Conservation (phyloP, 2,797 vertebrate species). For the Acrossocheilus fasciatus region DNA sequence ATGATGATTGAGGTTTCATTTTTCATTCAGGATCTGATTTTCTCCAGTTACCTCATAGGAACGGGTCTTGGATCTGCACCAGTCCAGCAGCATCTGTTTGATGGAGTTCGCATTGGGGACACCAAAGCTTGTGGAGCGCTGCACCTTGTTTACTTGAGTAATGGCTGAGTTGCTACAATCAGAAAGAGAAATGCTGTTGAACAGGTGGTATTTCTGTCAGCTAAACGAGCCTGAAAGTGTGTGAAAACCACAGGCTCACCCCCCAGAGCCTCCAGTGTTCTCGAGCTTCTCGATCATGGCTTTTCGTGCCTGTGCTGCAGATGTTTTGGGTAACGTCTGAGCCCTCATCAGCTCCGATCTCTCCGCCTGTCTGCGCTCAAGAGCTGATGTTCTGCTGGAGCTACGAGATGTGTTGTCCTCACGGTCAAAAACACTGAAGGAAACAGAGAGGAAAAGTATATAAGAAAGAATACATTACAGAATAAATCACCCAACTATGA, state of each 20-base stretch:
- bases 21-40: not conserved
- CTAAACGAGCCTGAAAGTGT: constrained; percentile 9
- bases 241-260: constrained; percentile 72
- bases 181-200: constrained; percentile 3
- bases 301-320: constrained; percentile 89
- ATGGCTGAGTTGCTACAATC: constrained; percentile 70
- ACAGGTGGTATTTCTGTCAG: not conserved
- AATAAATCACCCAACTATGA: not conserved
- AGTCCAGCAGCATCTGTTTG: constrained; percentile 99
- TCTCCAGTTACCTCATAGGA: constrained; percentile 86
- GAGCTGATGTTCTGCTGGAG: constrained; percentile 77
- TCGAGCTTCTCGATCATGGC: constrained; percentile 97
- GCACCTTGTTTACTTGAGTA: constrained; percentile 81
- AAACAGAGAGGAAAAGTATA: not conserved
- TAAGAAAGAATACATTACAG: not conserved
- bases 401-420: constrained; percentile 86
- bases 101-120: constrained; percentile 97
- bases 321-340: constrained; percentile 93
- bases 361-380: constrained; percentile 90
- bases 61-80: constrained; percentile 96
- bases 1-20: not conserved
- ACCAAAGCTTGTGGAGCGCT: constrained; percentile 91
- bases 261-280: constrained; percentile 81
- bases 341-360: constrained; percentile 94
- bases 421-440: constrained; percentile 90